Conservation (phyloP, 2,113 vertebrate genomes). For the Zapus hudsonius region DNA sequence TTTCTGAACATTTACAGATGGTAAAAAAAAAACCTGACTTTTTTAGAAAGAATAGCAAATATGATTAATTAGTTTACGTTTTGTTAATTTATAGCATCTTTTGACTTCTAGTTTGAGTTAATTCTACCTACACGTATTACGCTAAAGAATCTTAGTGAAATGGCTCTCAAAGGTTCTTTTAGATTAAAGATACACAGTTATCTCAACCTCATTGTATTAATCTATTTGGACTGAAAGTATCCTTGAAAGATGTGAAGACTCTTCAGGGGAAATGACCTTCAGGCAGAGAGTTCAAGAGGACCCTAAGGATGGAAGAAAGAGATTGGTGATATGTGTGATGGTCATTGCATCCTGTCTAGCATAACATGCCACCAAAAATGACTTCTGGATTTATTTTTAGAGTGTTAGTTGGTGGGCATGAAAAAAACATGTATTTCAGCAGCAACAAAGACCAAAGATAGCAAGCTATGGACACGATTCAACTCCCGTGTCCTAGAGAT, state of each 20-base stretch:
- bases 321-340: neutral
- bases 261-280: neutral
- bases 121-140: neutral
- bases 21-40: neutral
- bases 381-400: neutral
- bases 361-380: neutral
- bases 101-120: neutral
- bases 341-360: neutral
- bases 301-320: neutral
- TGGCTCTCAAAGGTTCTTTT: conserved; percentile 3
- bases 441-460: neutral
- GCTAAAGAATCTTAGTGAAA: neutral
- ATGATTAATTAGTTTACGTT: neutral
- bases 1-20: conserved; percentile 38
- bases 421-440: neutral
- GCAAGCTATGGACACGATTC: neutral
- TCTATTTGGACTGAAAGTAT: neutral
- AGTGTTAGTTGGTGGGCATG: neutral
- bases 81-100: neutral
- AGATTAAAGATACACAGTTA: neutral
- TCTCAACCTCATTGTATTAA: neutral
- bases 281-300: neutral
- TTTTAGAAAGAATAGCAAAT: conserved; percentile 3
- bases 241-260: neutral
- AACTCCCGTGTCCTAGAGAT: neutral